Evolutionary conservation across 2,888 invertebrate species (phyloP), one percentile per base, ranked within the genome.

Genomic region (Physocephala rufipes): DNA sequence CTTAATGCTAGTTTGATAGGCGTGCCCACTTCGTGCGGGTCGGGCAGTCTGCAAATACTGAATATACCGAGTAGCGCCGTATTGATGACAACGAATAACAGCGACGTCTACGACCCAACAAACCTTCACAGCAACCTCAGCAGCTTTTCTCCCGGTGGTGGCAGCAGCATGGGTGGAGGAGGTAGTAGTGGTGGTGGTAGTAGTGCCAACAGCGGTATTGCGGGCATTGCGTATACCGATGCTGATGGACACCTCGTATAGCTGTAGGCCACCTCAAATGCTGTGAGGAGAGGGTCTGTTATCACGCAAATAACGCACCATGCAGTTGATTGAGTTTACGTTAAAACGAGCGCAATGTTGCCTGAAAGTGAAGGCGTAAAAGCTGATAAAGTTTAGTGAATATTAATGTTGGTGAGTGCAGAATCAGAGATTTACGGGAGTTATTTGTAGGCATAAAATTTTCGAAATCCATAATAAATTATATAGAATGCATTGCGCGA

Each of bases 21-120:
- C 74, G 76, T 74, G 36, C 73, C 72, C n/a, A 67, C 79, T 0
- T 76, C 75, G 85, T n/a, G n/a, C 36, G 76, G 87, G 76, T 78
- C 82, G 62, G 84, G 84, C 72, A 85, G 82, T 72, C 79, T 86
- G 75, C 90, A 90, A 81, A 90, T 90, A 75, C 86, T 90, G 1
- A 90, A 90, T 74, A 89, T 90, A 45, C 90, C 90, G 76, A 85
- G 82, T 76, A 85, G 82, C 77, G 75, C 74, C 58, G 76, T 86
- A 74, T 78, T 83, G 63, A 83, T 83, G 83, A 83, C 82, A 16
- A 77, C 82, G 49, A 83, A 82, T 74, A 80, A 78, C 75, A 64
- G 4, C 36, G 67, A 47, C 28, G 74, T 21, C 67, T 86, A 84
- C 71, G 86, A 86, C 78, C 85, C 86, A 15, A 80, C 85, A 74